These are phyloP conservation scores for Notamacropus eugenii DNA, from an alignment of 2,797 vertebrate genomes.

Conservation along the genomic window DNA sequence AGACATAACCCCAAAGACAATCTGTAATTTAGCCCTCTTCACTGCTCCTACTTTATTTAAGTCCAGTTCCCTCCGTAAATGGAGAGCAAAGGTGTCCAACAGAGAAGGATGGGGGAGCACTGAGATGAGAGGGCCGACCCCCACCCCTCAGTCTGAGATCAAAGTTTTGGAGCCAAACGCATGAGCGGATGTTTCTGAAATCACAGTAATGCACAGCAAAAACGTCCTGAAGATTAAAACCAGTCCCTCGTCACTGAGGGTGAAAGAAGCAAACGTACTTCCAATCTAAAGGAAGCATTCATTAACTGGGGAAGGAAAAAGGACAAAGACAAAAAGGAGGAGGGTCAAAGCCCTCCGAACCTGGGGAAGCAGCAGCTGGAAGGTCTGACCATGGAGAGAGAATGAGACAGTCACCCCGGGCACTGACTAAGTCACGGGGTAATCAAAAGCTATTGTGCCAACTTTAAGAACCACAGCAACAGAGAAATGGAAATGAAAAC, in stretches of 20 bases:
- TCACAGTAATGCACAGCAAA: neutral
- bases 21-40: neutral
- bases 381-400: neutral
- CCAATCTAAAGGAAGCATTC: neutral
- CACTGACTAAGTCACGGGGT: neutral
- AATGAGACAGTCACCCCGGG: neutral
- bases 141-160: neutral
- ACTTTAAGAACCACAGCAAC: neutral
- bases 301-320: neutral
- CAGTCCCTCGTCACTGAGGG: neutral
- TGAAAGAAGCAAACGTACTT: neutral
- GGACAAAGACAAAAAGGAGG: neutral
- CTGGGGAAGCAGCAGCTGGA: neutral
- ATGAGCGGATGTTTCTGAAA: neutral
- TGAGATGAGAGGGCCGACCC: neutral
- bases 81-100: neutral
- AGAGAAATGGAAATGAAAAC: neutral
- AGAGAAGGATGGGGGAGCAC: neutral
- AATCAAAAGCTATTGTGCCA: neutral
- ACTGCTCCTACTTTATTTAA: neutral
- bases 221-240: neutral
- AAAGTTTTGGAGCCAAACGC: neutral
- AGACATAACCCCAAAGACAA: neutral
- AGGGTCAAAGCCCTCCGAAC: neutral
- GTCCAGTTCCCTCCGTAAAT: neutral